phyloP scores from a whole-genome alignment of 2,113 vertebrate genomes.

The Neogale vison region DNA sequence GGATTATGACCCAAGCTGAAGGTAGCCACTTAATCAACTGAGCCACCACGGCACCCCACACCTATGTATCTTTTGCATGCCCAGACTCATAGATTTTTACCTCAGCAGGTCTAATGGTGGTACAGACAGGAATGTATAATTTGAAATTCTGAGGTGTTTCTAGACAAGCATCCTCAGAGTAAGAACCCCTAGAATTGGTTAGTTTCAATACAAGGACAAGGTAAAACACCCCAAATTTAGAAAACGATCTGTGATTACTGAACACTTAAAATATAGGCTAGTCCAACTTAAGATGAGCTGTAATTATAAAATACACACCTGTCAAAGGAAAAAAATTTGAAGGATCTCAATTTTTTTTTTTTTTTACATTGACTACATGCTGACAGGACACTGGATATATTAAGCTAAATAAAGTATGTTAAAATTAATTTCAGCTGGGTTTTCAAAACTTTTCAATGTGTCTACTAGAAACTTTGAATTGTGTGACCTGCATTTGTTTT shows the following conservation, averaged over 20 bases:
- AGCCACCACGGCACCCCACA: too few relatives aligned
- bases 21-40: too few relatives aligned
- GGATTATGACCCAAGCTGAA: too few relatives aligned
- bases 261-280: neutral
- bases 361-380: neutral
- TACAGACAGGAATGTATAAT: neutral
- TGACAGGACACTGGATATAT: neutral
- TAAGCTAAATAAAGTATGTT: neutral
- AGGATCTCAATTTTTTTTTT: neutral
- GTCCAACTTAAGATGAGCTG: neutral
- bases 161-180: neutral
- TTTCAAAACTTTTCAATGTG: neutral
- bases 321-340: neutral
- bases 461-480: conserved; percentile 19
- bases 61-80: neutral
- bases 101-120: neutral
- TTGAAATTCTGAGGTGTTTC: neutral
- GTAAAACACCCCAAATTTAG: neutral
- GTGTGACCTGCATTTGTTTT: neutral
- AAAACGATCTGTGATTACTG: neutral
- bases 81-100: neutral
- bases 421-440: neutral
- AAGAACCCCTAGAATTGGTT: neutral
- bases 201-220: neutral
- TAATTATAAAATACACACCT: neutral